These are phyloP conservation scores for Cryptoprocta ferox DNA, from an alignment of 2,797 vertebrate genomes.

Conservation along the genomic window DNA sequence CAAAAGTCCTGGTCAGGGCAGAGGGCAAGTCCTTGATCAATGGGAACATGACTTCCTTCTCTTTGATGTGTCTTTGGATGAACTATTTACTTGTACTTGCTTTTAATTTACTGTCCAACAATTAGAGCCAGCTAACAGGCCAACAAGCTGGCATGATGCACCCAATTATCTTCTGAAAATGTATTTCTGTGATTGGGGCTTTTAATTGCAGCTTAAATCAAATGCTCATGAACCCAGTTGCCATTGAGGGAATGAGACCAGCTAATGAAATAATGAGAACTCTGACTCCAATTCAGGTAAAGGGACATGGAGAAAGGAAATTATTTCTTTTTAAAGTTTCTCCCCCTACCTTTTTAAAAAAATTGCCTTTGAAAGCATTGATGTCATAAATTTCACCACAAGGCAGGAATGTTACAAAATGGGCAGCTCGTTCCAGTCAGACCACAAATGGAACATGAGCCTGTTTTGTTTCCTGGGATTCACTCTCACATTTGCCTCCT, in stretches of 20 bases:
- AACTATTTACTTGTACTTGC: slow-evolving; percentile 75
- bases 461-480: neutral
- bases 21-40: slow-evolving; percentile 72
- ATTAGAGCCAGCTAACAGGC: slow-evolving; percentile 70
- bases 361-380: slow-evolving; percentile 39
- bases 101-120: slow-evolving; percentile 75
- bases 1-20: slow-evolving; percentile 56
- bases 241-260: slow-evolving; percentile 36
- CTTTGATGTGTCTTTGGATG: slow-evolving; percentile 58
- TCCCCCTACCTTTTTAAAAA: neutral
- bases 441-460: neutral
- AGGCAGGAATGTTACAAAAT: slow-evolving; percentile 34
- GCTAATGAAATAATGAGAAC: slow-evolving; percentile 57
- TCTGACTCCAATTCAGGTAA: slow-evolving; percentile 34
- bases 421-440: slow-evolving; percentile 38
- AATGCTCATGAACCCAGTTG: slow-evolving; percentile 54
- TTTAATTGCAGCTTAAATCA: slow-evolving; percentile 80
- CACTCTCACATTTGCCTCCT: slow-evolving; percentile 9
- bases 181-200: slow-evolving; percentile 75
- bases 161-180: slow-evolving; percentile 77
- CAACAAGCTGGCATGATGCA: neutral
- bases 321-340: neutral
- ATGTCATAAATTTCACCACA: neutral
- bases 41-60: slow-evolving; percentile 69
- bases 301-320: neutral